Conservation (phyloP, 1,140 invertebrate genomes). For the Monomorium pharaonis region DNA sequence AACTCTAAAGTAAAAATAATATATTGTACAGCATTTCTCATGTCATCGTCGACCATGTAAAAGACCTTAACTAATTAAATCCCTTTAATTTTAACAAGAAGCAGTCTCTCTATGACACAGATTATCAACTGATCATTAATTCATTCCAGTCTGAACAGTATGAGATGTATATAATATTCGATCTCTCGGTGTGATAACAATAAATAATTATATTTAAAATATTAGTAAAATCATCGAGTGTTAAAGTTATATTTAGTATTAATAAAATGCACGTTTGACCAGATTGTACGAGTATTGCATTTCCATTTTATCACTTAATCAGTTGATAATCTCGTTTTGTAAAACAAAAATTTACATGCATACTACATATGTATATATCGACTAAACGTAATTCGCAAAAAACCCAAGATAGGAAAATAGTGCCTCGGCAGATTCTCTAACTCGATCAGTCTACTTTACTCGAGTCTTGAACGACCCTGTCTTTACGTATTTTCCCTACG, state of each 20-base stretch:
- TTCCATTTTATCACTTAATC: slow-evolving; percentile 23
- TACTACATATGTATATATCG: neutral
- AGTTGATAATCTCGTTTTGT: slow-evolving; percentile 61
- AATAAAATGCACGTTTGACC: neutral
- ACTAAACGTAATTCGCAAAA: slow-evolving; percentile 16
- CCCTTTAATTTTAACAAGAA: slow-evolving; percentile 46
- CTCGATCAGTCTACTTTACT: slow-evolving; percentile 33
- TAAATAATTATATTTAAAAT: slow-evolving; percentile 36
- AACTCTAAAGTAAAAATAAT: slow-evolving; percentile 10
- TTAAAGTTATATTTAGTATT: slow-evolving; percentile 25
- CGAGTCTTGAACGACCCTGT: slow-evolving; percentile 10
- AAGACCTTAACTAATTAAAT: slow-evolving; percentile 59
- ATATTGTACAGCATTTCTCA: neutral
- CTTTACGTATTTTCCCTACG: slow-evolving; percentile 29
- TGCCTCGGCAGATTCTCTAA: slow-evolving; percentile 21
- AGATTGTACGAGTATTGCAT: slow-evolving; percentile 32
- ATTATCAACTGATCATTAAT: slow-evolving; percentile 64
- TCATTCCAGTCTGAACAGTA: slow-evolving; percentile 31
- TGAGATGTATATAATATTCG: slow-evolving; percentile 19
- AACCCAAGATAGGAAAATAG: slow-evolving; percentile 45
- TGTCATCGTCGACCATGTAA: slow-evolving; percentile 4
- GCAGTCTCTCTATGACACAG: slow-evolving; percentile 61
- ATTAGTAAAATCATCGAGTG: slow-evolving; percentile 1
- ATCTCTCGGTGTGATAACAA: neutral
- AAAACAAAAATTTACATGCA: slow-evolving; percentile 56